Conservation (phyloP, 2,888 invertebrate genomes). For the Heliconius charithonia region DNA sequence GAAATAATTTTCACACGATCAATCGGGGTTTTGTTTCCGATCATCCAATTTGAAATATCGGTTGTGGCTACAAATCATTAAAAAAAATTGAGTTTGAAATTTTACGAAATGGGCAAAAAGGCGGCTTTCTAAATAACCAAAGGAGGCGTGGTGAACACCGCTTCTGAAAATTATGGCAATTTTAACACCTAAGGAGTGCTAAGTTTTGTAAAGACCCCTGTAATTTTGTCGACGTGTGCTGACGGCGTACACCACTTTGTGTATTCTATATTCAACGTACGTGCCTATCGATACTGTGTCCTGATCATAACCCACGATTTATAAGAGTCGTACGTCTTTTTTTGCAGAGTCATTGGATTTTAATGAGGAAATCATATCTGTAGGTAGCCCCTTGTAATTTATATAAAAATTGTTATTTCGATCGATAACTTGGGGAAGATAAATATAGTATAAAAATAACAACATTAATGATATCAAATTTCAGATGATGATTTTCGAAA, state of each 20-base stretch:
- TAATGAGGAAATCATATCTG: slow-evolving; percentile 72
- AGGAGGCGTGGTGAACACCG: slow-evolving; percentile 71
- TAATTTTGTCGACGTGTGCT: slow-evolving; percentile 75
- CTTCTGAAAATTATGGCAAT: slow-evolving; percentile 80
- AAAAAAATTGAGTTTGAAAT: slow-evolving; percentile 70
- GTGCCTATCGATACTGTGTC: slow-evolving; percentile 60
- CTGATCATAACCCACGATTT: slow-evolving; percentile 74
- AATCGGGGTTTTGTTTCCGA: slow-evolving; percentile 69
- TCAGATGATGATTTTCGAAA: background rate
- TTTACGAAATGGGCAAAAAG: slow-evolving; percentile 74
- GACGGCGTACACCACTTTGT: slow-evolving; percentile 59
- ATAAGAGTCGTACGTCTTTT: slow-evolving; percentile 65
- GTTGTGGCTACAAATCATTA: slow-evolving; percentile 79
- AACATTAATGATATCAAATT: background rate
- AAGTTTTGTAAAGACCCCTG: slow-evolving; percentile 74
- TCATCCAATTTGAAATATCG: slow-evolving; percentile 79
- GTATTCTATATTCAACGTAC: slow-evolving; percentile 57
- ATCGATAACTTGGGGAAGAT: slow-evolving; percentile 22
- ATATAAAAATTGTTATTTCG: slow-evolving; percentile 55
- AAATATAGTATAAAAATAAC: slow-evolving; percentile 11
- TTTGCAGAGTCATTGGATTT: slow-evolving; percentile 74
- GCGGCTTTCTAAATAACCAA: slow-evolving; percentile 68
- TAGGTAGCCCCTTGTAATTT: slow-evolving; percentile 70
- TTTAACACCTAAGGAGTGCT: slow-evolving; percentile 82
- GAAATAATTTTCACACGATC: slow-evolving; percentile 79